Evolutionary conservation across 2,797 vertebrate species (phyloP).

Genomic region (Fratercula arctica): DNA sequence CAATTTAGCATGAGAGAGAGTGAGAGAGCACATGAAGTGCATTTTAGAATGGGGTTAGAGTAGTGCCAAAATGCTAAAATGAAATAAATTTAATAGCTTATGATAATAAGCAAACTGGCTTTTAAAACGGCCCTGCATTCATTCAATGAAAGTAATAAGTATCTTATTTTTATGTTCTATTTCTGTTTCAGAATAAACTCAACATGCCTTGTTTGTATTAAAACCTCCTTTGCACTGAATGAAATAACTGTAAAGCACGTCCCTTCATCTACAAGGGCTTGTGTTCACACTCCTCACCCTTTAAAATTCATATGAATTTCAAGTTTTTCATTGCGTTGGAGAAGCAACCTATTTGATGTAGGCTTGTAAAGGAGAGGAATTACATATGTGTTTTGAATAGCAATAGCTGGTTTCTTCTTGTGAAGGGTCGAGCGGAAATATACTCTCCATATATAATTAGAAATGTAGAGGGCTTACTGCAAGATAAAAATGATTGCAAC

Average conservation of each 20-base stretch:
- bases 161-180: neutral
- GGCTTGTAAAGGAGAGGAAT: slow-evolving; percentile 37
- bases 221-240: neutral
- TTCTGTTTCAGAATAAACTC: neutral
- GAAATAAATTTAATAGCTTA: neutral
- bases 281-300: slow-evolving; percentile 8
- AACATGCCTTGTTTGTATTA: neutral
- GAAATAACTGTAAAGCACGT: neutral
- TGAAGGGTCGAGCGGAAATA: slow-evolving; percentile 14
- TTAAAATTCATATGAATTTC: slow-evolving; percentile 19
- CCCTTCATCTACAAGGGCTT: slow-evolving; percentile 32
- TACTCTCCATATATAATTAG: neutral
- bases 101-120: neutral
- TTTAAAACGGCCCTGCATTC: neutral
- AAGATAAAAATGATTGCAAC: neutral
- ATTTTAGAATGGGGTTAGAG: neutral
- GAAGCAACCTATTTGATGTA: slow-evolving; percentile 48
- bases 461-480: neutral
- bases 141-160: neutral
- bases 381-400: slow-evolving; percentile 43
- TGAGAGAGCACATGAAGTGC: neutral
- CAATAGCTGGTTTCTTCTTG: slow-evolving; percentile 36
- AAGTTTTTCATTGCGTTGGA: neutral
- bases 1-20: neutral
- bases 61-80: neutral